Conservation (phyloP, 2,797 vertebrate species). For the Luscinia megarhynchos region DNA sequence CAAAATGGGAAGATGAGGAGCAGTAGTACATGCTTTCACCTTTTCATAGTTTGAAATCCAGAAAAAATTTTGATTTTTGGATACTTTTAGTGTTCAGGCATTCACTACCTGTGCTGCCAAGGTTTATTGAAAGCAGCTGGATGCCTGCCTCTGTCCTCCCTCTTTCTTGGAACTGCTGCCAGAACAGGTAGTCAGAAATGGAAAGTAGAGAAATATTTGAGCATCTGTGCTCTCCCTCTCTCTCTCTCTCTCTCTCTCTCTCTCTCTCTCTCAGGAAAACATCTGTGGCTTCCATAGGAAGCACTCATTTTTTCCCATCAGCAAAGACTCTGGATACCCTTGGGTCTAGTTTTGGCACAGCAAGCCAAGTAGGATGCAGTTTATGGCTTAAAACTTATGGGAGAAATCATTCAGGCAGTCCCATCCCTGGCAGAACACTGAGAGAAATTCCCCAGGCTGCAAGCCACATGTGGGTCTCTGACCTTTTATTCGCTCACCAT, state of each 20-base stretch:
- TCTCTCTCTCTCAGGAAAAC: slow-evolving; percentile 83
- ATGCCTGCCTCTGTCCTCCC: slow-evolving; percentile 66
- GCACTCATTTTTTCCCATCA: slow-evolving; percentile 86
- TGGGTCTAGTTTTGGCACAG: slow-evolving; percentile 84
- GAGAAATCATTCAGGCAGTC: slow-evolving; percentile 78
- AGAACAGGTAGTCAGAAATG: slow-evolving; percentile 88
- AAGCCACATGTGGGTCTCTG: slow-evolving; percentile 76
- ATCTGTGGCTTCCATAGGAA: slow-evolving; percentile 90
- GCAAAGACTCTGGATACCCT: slow-evolving; percentile 82
- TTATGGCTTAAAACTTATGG: slow-evolving; percentile 88
- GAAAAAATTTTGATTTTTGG: background rate
- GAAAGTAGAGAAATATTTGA: slow-evolving; percentile 78
- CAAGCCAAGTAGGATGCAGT: slow-evolving; percentile 87
- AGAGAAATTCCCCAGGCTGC: slow-evolving; percentile 79
- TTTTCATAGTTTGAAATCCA: slow-evolving; percentile 53
- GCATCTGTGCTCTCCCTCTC: slow-evolving; percentile 67
- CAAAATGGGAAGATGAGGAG: background rate
- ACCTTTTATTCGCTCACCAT: slow-evolving; percentile 78
- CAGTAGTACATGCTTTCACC: slow-evolving; percentile 30
- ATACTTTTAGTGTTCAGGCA: slow-evolving; percentile 54
- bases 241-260: slow-evolving; percentile 53
- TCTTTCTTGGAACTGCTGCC: slow-evolving; percentile 67
- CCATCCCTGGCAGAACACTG: slow-evolving; percentile 79
- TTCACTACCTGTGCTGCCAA: slow-evolving; percentile 71
- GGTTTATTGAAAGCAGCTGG: slow-evolving; percentile 80